Evolutionary conservation across 2,888 invertebrate species (phyloP).

Genomic region (Myathropa florea): DNA sequence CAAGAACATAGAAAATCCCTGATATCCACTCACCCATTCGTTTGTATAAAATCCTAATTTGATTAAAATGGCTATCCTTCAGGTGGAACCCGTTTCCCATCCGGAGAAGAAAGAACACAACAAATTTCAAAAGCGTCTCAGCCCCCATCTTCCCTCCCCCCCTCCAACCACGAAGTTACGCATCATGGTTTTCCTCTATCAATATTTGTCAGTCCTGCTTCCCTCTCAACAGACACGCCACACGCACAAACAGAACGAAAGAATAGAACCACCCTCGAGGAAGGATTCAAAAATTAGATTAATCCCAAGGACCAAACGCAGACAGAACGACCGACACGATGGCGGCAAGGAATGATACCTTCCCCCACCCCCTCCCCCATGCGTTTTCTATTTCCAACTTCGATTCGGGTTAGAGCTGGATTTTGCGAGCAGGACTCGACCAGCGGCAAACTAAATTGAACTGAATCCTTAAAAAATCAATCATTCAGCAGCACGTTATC

Average conservation of each 20-base stretch:
- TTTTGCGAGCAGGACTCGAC: neutral
- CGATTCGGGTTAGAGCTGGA: neutral
- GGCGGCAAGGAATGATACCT: neutral
- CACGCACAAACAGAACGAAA: neutral
- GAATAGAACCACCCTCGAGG: neutral
- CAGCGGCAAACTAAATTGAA: constrained; percentile 36
- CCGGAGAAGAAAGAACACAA: too few relatives aligned
- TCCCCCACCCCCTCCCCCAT: neutral
- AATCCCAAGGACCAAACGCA: constrained; percentile 23
- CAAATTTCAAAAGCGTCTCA: too few relatives aligned
- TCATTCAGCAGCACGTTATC: constrained; percentile 57
- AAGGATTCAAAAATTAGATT: constrained; percentile 40
- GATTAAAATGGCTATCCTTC: constrained; percentile 45
- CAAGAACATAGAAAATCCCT: neutral
- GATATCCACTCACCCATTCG: neutral
- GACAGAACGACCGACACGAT: neutral
- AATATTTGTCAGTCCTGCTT: constrained; percentile 38
- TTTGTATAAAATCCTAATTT: constrained; percentile 30
- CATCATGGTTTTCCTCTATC: constrained; percentile 4
- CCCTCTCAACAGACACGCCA: neutral
- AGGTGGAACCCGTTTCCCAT: too few relatives aligned
- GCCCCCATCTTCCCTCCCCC: neutral
- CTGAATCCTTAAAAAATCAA: constrained; percentile 54
- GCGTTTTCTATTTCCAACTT: constrained; percentile 6
- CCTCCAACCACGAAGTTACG: neutral